These are phyloP conservation scores for Archegozetes longisetosus DNA, from an alignment of 1,140 invertebrate genomes.

Conservation along the genomic window DNA sequence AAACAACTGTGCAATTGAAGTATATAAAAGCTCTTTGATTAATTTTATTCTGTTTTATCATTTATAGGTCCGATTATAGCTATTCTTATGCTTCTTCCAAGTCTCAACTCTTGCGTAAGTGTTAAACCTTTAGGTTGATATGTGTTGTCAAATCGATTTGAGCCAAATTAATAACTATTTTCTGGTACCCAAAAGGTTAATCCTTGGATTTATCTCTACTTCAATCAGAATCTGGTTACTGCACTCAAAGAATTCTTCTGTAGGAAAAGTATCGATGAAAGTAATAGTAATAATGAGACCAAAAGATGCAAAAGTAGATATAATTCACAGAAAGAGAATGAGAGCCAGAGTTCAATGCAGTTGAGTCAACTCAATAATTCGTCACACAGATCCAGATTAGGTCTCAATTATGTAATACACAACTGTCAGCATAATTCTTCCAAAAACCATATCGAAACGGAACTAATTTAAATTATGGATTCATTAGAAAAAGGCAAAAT, in stretches of 20 bases:
- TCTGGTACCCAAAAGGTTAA: constrained; percentile 32
- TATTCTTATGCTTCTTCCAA: constrained; percentile 49
- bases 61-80: constrained; percentile 44
- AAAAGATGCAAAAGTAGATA: too few species aligned
- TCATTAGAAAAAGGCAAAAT: too few species aligned
- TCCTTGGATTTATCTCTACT: constrained; percentile 60
- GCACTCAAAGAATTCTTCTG: constrained; percentile 14
- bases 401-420: too few species aligned
- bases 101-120: constrained; percentile 48
- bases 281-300: not conserved
- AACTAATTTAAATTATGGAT: too few species aligned
- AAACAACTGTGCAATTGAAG: not conserved
- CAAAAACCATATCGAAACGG: too few species aligned
- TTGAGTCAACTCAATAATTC: too few species aligned
- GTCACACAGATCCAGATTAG: too few species aligned
- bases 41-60: too few species aligned
- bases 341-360: too few species aligned
- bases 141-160: not conserved
- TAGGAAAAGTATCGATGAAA: not conserved
- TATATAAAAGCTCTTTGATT: not conserved
- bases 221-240: constrained; percentile 40
- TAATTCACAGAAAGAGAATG: too few species aligned
- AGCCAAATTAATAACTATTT: not conserved
- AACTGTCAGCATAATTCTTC: too few species aligned
- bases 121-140: not conserved